Percentiles rank a stretch among this genome's conserved stretches.
Conservation (phyloP, 2,888 invertebrate species). For the Tenthredo livida region DNA sequence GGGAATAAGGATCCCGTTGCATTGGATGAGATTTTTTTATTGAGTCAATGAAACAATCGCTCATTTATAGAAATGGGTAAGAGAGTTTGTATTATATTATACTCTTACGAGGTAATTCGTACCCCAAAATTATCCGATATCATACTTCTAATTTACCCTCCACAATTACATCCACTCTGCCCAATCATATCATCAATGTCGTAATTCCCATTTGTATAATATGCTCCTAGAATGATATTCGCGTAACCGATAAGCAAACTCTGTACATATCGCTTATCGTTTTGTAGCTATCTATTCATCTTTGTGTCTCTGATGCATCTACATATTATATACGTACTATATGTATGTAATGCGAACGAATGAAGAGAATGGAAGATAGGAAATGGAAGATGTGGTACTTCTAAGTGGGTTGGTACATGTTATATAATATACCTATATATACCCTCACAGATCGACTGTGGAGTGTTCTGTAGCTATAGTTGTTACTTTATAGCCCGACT, state of each 20-base stretch:
- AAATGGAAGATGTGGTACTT: slow-evolving; percentile 30
- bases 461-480: slow-evolving; percentile 43
- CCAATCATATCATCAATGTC: neutral
- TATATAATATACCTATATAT: neutral
- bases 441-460: neutral
- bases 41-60: too few relatives aligned
- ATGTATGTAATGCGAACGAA: neutral
- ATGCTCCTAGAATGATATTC: neutral
- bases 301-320: neutral
- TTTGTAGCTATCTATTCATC: neutral
- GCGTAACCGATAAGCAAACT: neutral
- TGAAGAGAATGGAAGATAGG: slow-evolving; percentile 8
- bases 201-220: slow-evolving; percentile 12
- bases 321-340: too few relatives aligned
- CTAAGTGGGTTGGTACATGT: slow-evolving; percentile 30
- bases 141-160: neutral
- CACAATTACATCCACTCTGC: neutral
- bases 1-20: neutral
- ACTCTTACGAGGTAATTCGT: neutral
- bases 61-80: too few relatives aligned
- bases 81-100: neutral
- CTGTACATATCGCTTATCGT: neutral
- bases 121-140: neutral
- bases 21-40: too few relatives aligned
- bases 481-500: slow-evolving; percentile 38